Evolutionary conservation across 2,888 invertebrate species (phyloP), one percentile per base, ranked within the genome.

Genomic region (Linnaemya vulpina): DNA sequence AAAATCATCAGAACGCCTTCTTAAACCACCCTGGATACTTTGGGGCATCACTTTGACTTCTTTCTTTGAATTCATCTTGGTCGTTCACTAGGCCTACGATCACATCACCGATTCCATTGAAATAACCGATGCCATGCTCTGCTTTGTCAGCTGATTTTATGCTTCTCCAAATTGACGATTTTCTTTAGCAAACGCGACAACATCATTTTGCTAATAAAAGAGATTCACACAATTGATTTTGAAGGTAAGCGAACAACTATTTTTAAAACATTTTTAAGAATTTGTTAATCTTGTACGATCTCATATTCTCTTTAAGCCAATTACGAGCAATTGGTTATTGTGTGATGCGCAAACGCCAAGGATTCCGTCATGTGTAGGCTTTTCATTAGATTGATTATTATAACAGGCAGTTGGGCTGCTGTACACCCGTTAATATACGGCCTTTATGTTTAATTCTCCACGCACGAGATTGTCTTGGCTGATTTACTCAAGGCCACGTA

Each of bases 121-220:
- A 13, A 46, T 74, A 8, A 49, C 62, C 9, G 77, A 78, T 63
- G 35, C 67, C 1, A 20, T 74, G 62, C 67, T 78, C 1, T 78
- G 10, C 25, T 83, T 15, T 73, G 83, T 9, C 83, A 83, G 20
- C 25, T 53, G 13, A 15, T 78, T 17, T 53, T 83, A 13, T 67
- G 77, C 15, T 3, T 78, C 4, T 62, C 43, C 10, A 78, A 83
- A 68, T 40, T 78, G 20, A 3, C 17, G 2, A 68, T 83, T 25
- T 73, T 83, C 15, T 4, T 83, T 3, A 20, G 11, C 1, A 83
- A 70, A 62, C 67, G 77, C 3, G 17, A 68, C 5, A 38, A 78
- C 1, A 78, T 83, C 10, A 35, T 38, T 3, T 3, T n/a, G 7
- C 10, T 77, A 1, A 49, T 77, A 17, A 60, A 1, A 11, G 17